A percentile compares a stretch with the other conserved stretches of the same genome.
Conservation (phyloP, 2,113 vertebrate species). For the Puffinus mauretanicus region DNA sequence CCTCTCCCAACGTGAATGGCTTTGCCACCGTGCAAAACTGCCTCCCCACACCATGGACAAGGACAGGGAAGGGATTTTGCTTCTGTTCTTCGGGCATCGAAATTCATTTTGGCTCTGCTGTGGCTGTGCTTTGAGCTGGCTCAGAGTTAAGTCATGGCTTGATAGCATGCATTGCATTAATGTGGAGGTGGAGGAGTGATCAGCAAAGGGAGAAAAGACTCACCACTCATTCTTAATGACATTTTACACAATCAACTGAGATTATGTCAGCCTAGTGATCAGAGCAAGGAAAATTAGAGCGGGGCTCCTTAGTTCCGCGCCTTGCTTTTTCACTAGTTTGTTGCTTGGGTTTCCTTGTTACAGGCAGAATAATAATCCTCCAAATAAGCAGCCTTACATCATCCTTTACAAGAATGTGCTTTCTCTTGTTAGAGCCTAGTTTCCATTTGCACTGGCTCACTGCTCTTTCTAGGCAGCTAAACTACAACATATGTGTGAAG, state of each 20-base stretch:
- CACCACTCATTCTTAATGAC: background rate
- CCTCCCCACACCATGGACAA: background rate
- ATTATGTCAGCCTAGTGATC: background rate
- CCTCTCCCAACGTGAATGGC: accelerated
- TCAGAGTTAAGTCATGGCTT: background rate
- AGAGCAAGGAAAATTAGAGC: background rate
- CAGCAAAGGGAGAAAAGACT: background rate
- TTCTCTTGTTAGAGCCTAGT: background rate
- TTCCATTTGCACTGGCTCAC: background rate
- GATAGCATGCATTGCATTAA: background rate
- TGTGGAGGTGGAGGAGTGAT: background rate
- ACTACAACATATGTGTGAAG: background rate
- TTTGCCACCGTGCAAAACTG: background rate
- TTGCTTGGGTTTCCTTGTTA: background rate
- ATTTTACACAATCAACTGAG: background rate
- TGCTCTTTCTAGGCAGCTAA: background rate
- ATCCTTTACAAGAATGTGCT: background rate
- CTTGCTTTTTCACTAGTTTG: background rate
- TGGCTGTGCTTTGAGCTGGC: background rate
- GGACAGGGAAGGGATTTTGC: background rate
- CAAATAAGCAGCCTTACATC: background rate
- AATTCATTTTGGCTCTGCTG: background rate
- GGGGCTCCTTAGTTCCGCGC: background rate
- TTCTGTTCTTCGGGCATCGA: background rate
- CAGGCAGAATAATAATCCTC: background rate